Conservation (phyloP, 2,797 vertebrate species). For the Pitangus sulphuratus region DNA sequence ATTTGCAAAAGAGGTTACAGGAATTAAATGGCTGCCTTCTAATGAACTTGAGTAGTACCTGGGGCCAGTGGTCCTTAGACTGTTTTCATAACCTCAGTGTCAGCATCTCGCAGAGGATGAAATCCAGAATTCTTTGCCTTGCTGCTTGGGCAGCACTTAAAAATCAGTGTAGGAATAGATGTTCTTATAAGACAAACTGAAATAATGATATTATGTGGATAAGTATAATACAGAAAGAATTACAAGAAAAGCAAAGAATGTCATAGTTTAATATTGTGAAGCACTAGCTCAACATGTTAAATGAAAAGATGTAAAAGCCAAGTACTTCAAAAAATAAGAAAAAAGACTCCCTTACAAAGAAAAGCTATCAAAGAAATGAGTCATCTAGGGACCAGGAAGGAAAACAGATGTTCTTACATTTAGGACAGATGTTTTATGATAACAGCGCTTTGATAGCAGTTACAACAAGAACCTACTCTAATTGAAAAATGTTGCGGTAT, state of each 20-base stretch:
- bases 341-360: neutral
- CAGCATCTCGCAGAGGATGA: neutral
- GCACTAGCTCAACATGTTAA: neutral
- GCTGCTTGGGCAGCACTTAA: neutral
- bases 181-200: neutral
- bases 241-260: neutral
- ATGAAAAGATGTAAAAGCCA: neutral
- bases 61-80: neutral
- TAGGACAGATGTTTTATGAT: conserved; percentile 68
- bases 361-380: conserved; percentile 38
- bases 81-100: neutral
- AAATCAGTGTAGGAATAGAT: neutral
- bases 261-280: neutral
- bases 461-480: conserved; percentile 36
- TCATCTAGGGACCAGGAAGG: conserved; percentile 35
- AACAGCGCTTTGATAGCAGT: conserved; percentile 46
- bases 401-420: conserved; percentile 65
- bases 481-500: conserved; percentile 46
- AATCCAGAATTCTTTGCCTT: neutral
- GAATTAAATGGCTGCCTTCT: neutral
- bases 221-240: neutral
- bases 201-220: neutral
- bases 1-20: neutral
- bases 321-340: neutral
- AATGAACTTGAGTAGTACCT: neutral